Percentiles rank a stretch among this genome's conserved stretches.
These are phyloP conservation scores for Myotis findleyi DNA, from an alignment of 2,797 vertebrate genomes.

Conservation along the genomic window DNA sequence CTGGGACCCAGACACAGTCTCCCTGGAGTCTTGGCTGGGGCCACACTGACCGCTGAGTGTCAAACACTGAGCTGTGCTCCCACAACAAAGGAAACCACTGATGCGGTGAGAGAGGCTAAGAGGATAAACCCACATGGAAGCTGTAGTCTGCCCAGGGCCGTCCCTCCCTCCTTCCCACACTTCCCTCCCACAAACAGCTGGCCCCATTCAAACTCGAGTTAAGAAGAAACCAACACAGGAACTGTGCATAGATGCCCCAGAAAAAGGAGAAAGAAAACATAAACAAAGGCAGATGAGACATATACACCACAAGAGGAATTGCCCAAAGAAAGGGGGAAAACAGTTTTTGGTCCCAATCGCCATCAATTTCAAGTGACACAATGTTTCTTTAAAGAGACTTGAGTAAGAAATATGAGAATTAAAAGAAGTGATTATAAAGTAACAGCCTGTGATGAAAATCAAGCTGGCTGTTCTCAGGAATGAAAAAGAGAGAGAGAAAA, in stretches of 20 bases:
- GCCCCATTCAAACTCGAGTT: not conserved
- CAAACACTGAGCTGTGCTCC: not conserved
- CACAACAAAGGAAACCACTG: not conserved
- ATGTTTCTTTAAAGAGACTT: not conserved
- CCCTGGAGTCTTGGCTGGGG: not conserved
- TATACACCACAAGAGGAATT: not conserved
- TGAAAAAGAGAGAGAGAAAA: not conserved
- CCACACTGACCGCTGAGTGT: not conserved
- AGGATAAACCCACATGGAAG: not conserved
- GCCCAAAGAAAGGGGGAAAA: not conserved
- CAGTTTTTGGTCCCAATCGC: not conserved
- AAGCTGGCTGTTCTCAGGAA: constrained; percentile 2
- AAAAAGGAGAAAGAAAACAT: not conserved
- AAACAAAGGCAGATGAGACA: not conserved
- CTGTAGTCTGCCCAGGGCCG: not conserved
- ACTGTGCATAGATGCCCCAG: not conserved
- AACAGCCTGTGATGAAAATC: constrained; percentile 21
- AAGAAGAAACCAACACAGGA: not conserved
- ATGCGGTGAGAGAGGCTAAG: not conserved
- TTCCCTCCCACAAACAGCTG: not conserved
- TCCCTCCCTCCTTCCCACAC: not conserved
- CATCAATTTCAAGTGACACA: not conserved
- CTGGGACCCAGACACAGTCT: not conserved
- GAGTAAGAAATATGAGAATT: constrained; percentile 20
- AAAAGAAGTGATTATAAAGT: constrained; percentile 32